These are phyloP conservation scores for Ornithoptera priamus DNA, from an alignment of 2,888 invertebrate genomes.

Conservation along the genomic window DNA sequence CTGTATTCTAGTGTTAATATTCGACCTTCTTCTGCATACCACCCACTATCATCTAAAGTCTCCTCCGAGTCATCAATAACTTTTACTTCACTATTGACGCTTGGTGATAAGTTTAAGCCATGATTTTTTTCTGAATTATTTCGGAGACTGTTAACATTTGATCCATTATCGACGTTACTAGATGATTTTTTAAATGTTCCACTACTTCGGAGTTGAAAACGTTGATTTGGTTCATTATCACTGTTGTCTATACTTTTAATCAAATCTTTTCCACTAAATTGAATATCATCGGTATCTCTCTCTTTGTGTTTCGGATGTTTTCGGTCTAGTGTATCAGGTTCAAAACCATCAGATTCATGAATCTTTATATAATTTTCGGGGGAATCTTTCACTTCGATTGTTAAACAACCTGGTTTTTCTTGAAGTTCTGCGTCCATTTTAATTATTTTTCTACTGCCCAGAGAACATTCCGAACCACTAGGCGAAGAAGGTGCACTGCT, in stretches of 20 bases:
- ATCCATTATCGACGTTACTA: slow-evolving; percentile 55
- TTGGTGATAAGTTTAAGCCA: slow-evolving; percentile 58
- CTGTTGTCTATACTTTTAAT: slow-evolving; percentile 53
- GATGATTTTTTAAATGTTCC: slow-evolving; percentile 84
- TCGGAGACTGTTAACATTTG: slow-evolving; percentile 83
- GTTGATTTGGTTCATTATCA: slow-evolving; percentile 53
- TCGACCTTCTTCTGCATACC: slow-evolving; percentile 80
- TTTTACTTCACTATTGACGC: slow-evolving; percentile 55
- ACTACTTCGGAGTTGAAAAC: slow-evolving; percentile 83
- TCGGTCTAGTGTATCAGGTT: slow-evolving; percentile 91
- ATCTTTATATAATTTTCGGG: slow-evolving; percentile 87
- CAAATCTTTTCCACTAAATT: slow-evolving; percentile 62
- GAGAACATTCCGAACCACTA: slow-evolving; percentile 79
- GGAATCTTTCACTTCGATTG: slow-evolving; percentile 91
- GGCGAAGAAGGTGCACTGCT: slow-evolving; percentile 81
- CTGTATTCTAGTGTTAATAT: slow-evolving; percentile 85
- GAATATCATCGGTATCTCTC: slow-evolving; percentile 44
- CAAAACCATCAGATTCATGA: slow-evolving; percentile 90
- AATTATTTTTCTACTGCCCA: slow-evolving; percentile 79
- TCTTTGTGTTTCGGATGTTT: slow-evolving; percentile 81
- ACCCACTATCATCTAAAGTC: slow-evolving; percentile 60
- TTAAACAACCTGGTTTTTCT: slow-evolving; percentile 88
- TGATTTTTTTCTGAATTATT: slow-evolving; percentile 86
- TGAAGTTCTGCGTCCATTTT: slow-evolving; percentile 73
- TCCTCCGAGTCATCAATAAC: slow-evolving; percentile 54